Evolutionary conservation across 1,140 invertebrate genomes (phyloP), one percentile per base, ranked within the genome.

Genomic region (Listronotus oregonensis): DNA sequence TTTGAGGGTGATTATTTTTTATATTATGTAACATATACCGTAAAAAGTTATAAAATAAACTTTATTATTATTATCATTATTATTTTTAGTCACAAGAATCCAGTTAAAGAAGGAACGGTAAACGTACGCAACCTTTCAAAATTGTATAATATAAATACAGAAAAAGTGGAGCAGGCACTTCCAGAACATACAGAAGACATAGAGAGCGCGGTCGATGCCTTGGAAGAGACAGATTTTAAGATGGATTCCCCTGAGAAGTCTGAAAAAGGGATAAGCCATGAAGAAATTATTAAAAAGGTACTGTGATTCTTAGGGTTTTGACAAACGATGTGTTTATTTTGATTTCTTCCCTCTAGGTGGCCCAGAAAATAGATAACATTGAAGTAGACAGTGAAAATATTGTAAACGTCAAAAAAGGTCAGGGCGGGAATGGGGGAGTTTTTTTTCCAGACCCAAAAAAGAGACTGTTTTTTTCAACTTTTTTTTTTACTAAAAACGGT

Each of bases 171-270:
- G 39, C 71, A 75, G 43, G 66, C 66, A n/a, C 43, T 72, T 9
- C 64, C 71, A 0, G 71, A 75, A 55, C 56, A 74, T 40, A 59
- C 46, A 32, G 80, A 82, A 3, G 81, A 80, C 21, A 77, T 85
- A 11, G 84, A 86, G 68, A 83, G 80, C 64, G 84, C 82, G 4
- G 72, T 85, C 0, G 84, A 86, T 66, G 84, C 82, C 21, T 78
- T 82, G 4, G 83, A 84, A 70, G 75, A 77, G 11, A 34, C 62
- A 0, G 65, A 73, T 39, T 55, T 64, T 15, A 65, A 64, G 39
- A n/a, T 15, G n/a, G 42, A 47, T 9, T 17, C 61, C 5, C 18
- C 43, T 1, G 50, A 31, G 12, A 64, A 49, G 7, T 9, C 11
- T 15, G 31, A 70, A 32, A 46, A 64, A 21, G 14, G 15, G 7